These are phyloP conservation scores for Tanytarsus gracilentus DNA, from an alignment of 2,888 invertebrate genomes.

Conservation along the genomic window DNA sequence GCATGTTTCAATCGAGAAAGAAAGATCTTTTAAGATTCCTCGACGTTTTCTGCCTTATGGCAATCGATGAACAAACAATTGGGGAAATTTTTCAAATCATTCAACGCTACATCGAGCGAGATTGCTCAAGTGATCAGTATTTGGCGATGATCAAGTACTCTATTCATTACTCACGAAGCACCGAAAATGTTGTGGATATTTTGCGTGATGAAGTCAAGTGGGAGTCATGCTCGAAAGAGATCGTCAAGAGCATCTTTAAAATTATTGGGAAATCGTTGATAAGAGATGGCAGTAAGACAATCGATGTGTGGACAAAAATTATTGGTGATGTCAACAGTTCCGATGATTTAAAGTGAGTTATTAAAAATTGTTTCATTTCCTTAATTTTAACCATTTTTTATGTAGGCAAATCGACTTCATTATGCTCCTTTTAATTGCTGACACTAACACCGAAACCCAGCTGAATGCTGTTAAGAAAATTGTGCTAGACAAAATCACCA, in stretches of 20 bases:
- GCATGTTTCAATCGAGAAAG: neutral
- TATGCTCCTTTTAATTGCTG: neutral
- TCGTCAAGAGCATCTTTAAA: neutral
- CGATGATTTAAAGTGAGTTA: neutral
- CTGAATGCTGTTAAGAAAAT: constrained; percentile 6
- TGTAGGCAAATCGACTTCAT: constrained; percentile 4
- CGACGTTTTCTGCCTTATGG: constrained; percentile 14
- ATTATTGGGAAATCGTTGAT: constrained; percentile 2
- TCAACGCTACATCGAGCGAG: neutral
- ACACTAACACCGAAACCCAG: neutral
- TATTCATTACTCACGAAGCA: neutral
- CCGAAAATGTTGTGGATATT: neutral
- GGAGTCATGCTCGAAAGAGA: neutral
- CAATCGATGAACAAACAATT: neutral
- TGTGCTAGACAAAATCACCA: neutral
- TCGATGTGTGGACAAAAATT: constrained; percentile 1
- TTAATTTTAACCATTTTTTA: no score
- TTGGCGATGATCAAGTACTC: constrained; percentile 15
- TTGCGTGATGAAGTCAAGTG: constrained; percentile 7
- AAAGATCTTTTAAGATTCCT: constrained; percentile 7
- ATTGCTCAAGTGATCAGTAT: constrained; percentile 6
- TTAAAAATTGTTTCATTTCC: neutral
- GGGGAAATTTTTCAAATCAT: neutral
- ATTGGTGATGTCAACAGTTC: neutral
- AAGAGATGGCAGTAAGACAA: neutral